Percentiles rank a stretch among this genome's conserved stretches.
Conservation (phyloP, 2,113 vertebrate species). For the Heliornis fulica region DNA sequence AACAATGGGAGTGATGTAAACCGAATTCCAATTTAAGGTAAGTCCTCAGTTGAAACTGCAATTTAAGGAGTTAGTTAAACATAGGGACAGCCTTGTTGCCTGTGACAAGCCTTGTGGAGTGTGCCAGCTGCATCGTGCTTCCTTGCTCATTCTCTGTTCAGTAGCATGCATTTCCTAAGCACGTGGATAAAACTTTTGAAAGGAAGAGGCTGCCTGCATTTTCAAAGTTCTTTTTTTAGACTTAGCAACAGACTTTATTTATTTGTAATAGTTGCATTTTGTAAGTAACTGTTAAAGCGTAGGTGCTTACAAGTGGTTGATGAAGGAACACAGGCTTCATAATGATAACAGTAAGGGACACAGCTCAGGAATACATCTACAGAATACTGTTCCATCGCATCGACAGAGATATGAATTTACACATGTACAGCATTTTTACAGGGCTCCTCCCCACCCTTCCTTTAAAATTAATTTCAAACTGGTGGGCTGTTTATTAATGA, state of each 20-base stretch:
- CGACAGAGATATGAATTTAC: neutral
- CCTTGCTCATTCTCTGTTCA: neutral
- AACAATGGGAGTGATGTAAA: neutral
- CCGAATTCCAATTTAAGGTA: neutral
- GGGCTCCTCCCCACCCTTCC: rapidly evolving
- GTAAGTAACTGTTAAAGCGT: neutral
- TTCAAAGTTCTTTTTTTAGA: neutral
- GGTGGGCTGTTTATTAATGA: neutral
- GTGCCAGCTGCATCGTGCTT: neutral
- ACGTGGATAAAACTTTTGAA: neutral
- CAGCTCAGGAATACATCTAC: neutral
- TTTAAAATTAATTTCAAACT: neutral
- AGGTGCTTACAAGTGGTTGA: neutral
- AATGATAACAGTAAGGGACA: no score
- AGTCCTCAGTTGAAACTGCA: neutral
- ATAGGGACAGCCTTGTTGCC: neutral
- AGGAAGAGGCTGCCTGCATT: neutral
- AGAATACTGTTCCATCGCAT: neutral
- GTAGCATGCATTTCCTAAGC: neutral
- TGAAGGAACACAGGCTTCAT: no score
- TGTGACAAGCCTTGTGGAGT: neutral
- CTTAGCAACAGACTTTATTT: neutral
- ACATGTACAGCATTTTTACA: neutral
- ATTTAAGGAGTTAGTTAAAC: neutral
- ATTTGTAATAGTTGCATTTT: neutral